phyloP scores from a whole-genome alignment of 2,888 invertebrate genomes.

The Proisotoma minuta region DNA sequence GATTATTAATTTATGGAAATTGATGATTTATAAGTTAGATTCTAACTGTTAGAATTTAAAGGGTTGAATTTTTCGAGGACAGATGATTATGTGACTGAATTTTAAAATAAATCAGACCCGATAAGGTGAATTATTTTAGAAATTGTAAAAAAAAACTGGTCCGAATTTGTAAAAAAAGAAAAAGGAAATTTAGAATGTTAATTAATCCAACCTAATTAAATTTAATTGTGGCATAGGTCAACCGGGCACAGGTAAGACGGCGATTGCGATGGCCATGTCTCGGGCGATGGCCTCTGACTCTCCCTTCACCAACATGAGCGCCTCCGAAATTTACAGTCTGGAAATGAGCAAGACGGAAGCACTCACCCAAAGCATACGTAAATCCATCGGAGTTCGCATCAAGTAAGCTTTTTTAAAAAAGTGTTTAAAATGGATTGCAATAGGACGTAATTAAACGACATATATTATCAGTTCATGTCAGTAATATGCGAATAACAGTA shows the following conservation, averaged over 20 bases:
- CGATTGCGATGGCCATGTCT: conserved; percentile 94
- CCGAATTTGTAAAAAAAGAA: neutral
- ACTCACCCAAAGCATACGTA: conserved; percentile 89
- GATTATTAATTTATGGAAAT: too few species aligned
- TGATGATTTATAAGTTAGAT: too few species aligned
- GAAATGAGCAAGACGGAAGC: conserved; percentile 99
- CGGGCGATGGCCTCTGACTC: conserved; percentile 90
- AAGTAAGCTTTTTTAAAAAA: too few species aligned
- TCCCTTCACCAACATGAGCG: conserved; percentile 97
- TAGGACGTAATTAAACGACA: too few species aligned
- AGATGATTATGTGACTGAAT: too few species aligned
- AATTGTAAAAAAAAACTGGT: neutral
- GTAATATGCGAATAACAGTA: too few species aligned
- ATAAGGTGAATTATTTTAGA: conserved; percentile 65
- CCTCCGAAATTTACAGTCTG: conserved; percentile 94
- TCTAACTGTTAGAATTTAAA: too few species aligned
- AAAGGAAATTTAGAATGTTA: neutral
- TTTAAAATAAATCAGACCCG: too few species aligned
- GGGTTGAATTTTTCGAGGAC: too few species aligned
- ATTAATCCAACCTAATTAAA: neutral
- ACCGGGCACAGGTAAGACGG: conserved; percentile 78
- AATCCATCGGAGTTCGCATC: conserved; percentile 94
- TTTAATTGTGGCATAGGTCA: neutral
- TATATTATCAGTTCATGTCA: too few species aligned
- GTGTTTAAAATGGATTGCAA: too few species aligned